Conservation (phyloP, 2,113 vertebrate genomes). For the Elephantulus edwardii region DNA sequence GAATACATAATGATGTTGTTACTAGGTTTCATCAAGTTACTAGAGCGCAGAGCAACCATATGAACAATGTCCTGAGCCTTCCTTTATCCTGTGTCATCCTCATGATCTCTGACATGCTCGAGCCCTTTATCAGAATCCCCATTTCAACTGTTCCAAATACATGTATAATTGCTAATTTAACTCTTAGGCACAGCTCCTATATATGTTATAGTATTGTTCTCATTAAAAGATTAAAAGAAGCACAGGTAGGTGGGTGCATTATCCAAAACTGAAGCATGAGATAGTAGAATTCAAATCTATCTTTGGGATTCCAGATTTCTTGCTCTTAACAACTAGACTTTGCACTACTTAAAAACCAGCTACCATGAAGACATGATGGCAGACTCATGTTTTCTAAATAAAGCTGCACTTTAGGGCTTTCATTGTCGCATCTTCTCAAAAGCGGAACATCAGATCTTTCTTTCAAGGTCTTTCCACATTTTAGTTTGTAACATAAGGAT, state of each 20-base stretch:
- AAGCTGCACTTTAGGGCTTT: neutral
- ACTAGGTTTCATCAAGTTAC: no score
- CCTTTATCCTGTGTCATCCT: no score
- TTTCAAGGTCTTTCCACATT: neutral
- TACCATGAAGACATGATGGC: neutral
- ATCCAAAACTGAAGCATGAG: neutral
- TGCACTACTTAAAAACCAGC: neutral
- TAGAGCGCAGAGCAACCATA: no score
- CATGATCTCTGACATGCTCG: no score
- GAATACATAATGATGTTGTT: no score
- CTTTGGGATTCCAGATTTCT: neutral
- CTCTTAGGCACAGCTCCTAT: neutral
- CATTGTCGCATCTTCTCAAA: neutral
- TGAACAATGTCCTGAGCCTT: no score
- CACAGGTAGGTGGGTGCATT: neutral
- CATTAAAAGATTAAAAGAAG: neutral
- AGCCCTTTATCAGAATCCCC: no score
- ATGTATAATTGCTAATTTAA: neutral
- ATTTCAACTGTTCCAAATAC: neutral
- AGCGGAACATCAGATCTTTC: neutral
- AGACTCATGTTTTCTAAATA: neutral
- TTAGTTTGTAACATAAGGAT: neutral
- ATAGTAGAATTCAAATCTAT: neutral
- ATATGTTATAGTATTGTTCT: neutral
- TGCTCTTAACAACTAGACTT: neutral